Conservation (phyloP, 1,140 invertebrate genomes). For the Dryas iulia region DNA sequence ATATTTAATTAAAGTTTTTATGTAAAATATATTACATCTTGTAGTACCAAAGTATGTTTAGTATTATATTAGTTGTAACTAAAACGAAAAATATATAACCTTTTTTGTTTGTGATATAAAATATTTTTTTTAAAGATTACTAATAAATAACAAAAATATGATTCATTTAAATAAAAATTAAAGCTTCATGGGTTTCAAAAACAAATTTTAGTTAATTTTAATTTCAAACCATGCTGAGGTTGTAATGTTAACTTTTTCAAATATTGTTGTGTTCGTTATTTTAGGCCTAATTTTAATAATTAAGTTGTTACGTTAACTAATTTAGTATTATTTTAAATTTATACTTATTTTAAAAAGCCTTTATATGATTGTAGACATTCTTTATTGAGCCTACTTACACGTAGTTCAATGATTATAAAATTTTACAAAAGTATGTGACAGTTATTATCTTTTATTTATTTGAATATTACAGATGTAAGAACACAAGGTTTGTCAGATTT, state of each 20-base stretch:
- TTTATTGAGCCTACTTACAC: neutral
- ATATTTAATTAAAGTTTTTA: too few species aligned
- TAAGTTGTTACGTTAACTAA: neutral
- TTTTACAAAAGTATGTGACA: too few species aligned
- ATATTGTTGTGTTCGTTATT: conserved; percentile 2
- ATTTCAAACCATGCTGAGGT: neutral
- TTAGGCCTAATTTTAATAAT: neutral
- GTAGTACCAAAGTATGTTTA: neutral
- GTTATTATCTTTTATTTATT: too few species aligned
- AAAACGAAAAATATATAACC: too few species aligned
- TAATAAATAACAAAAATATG: too few species aligned
- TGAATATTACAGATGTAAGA: too few species aligned
- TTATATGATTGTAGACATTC: neutral
- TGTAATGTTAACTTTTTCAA: neutral
- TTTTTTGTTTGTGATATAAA: too few species aligned
- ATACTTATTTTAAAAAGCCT: neutral
- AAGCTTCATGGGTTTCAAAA: neutral
- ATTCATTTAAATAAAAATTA: neutral
- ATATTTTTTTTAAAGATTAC: too few species aligned
- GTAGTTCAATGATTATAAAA: too few species aligned
- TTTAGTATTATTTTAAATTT: neutral
- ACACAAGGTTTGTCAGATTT: too few species aligned
- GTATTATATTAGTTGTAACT: neutral
- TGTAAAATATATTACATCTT: neutral
- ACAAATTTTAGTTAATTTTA: neutral